Conservation (phyloP, 2,797 vertebrate genomes). For the Myiothlypis coronata region DNA sequence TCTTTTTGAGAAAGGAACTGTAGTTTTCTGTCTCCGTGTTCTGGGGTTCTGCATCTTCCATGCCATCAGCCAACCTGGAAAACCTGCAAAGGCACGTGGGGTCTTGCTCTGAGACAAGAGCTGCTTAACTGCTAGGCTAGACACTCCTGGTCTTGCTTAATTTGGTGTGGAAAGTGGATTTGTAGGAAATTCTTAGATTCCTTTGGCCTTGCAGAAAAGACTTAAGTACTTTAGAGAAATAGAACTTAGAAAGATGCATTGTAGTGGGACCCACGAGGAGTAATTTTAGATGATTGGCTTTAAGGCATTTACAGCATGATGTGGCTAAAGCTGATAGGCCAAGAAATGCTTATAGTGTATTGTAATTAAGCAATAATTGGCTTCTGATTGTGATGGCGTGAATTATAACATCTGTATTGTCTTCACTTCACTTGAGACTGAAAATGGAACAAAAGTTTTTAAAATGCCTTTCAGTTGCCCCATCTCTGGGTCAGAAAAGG, state of each 20-base stretch:
- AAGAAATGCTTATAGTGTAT: not conserved
- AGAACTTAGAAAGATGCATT: not conserved
- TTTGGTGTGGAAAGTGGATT: not conserved
- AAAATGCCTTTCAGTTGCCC: not conserved
- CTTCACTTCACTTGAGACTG: not conserved
- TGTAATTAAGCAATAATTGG: not conserved
- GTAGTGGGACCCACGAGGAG: not conserved
- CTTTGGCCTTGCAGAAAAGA: not conserved
- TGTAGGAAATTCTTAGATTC: not conserved
- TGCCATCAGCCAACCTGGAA: slow-evolving; percentile 64
- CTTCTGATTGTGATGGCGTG: not conserved
- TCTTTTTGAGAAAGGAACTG: slow-evolving; percentile 56
- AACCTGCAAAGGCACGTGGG: slow-evolving; percentile 39
- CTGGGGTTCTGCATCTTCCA: not conserved
- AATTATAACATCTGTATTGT: not conserved
- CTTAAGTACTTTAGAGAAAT: not conserved
- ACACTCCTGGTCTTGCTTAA: not conserved
- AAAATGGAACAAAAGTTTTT: not conserved
- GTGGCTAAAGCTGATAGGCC: not conserved
- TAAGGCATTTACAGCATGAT: not conserved
- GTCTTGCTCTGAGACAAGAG: not conserved
- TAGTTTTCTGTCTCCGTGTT: slow-evolving; percentile 30
- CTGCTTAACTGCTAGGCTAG: not conserved
- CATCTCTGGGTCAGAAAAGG: not conserved
- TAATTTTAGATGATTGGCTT: not conserved